These are phyloP conservation scores for Colletes gigas DNA, from an alignment of 1,140 invertebrate species.

Conservation along the genomic window DNA sequence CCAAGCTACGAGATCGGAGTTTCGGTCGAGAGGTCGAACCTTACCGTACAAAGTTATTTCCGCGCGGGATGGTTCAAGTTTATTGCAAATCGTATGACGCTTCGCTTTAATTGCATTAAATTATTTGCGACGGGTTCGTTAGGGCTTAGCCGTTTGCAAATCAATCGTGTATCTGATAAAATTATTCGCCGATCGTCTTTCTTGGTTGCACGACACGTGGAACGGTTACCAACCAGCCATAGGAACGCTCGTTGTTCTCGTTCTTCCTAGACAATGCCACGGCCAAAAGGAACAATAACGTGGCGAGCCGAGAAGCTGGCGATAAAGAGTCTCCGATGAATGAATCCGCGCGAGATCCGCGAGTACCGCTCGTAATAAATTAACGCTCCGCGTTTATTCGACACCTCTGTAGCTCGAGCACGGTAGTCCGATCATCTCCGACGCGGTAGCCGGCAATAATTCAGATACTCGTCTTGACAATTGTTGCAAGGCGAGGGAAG, in stretches of 20 bases:
- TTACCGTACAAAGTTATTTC: no score
- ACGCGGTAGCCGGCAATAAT: neutral
- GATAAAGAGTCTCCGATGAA: constrained; percentile 58
- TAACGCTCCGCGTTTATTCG: constrained; percentile 38
- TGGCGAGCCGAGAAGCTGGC: constrained; percentile 37
- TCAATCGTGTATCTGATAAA: constrained; percentile 47
- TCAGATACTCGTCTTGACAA: neutral
- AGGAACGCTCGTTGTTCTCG: constrained; percentile 28
- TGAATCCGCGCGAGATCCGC: constrained; percentile 40
- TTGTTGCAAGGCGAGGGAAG: neutral
- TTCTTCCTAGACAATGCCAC: constrained; percentile 60
- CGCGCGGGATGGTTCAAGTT: no score
- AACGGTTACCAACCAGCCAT: neutral
- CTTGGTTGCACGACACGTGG: neutral
- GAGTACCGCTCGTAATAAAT: constrained; percentile 25
- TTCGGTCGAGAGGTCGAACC: neutral
- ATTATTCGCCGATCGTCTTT: constrained; percentile 39
- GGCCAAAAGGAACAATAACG: constrained; percentile 69
- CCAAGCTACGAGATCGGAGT: neutral
- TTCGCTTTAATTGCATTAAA: neutral
- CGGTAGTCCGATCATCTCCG: constrained; percentile 1
- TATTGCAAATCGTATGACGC: no score
- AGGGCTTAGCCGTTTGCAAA: constrained; percentile 27
- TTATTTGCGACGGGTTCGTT: constrained; percentile 23
- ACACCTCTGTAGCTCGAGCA: constrained; percentile 14